Base-by-base conservation (phyloP, 2,888 invertebrate species). In the Melanophora roralis region DNA sequence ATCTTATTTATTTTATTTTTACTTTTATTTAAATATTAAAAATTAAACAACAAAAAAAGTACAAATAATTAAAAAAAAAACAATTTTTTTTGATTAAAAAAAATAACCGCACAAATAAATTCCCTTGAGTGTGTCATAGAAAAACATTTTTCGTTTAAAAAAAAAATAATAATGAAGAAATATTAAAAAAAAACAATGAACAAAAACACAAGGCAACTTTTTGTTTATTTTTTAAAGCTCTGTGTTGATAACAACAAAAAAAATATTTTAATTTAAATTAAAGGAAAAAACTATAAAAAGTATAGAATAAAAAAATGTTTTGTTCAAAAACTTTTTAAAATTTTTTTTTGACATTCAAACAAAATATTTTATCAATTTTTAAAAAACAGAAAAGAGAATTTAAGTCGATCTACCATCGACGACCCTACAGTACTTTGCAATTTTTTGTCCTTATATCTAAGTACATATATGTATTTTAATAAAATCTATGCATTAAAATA, bases 91-190 rank as follows among this genome's bases (percentile, higher is more conserved):
- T 62, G 45, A 67, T 62, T 60, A 69, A 76, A 27, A 64, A 72
- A 68, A 80, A 73, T 12, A 32, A 49, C 43, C 59, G 73, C 57
- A 72, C 49, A 80, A 78, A 53, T 72, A 82, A 80, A 78, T 82
- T 80, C 81, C 82, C 82, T 83, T 83, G 81, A 81, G 75, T 71
- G 73, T 79, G 81, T 75, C 82, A 79, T 78, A 81, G 81, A 69
- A 81, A 81, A 67, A 71, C 9, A 45, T 14, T 47, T 57, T 47
- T 59, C 60, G 38, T n/a, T 0, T 49, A 51, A 62, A 45, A 71
- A 71, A 72, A 68, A 40, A 59, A 59, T 40, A 71, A 72, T 69
- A 69, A 27, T 0, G 49, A 51, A 62, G 36, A 71, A 71, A 72
- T 64, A 40, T 40, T 38, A 57, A 67, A 72, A 73, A 65, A 78